Percentiles rank a stretch among this genome's conserved stretches.
phyloP scores from a whole-genome alignment of 2,888 invertebrate species.

The Anticlea derivata region DNA sequence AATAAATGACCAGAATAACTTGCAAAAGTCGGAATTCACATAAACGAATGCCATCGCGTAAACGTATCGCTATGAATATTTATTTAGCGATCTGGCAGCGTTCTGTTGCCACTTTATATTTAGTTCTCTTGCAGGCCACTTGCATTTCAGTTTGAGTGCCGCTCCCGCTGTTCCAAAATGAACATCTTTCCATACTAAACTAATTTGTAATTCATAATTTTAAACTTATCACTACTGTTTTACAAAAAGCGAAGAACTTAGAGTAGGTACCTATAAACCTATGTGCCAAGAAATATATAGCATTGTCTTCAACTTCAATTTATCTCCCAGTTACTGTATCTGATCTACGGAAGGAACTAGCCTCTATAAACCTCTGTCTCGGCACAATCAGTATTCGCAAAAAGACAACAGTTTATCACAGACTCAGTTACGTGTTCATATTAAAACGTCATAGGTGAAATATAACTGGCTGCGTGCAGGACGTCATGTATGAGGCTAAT shows the following conservation, averaged over 20 bases:
- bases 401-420: slow-evolving; percentile 27
- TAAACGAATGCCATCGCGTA: slow-evolving; percentile 16
- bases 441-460: slow-evolving; percentile 40
- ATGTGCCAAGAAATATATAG: no score
- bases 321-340: neutral
- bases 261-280: no score
- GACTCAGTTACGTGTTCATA: slow-evolving; percentile 34
- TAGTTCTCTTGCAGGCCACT: slow-evolving; percentile 23
- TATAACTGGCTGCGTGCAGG: slow-evolving; percentile 53
- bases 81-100: slow-evolving; percentile 23
- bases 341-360: neutral
- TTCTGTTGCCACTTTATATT: slow-evolving; percentile 25
- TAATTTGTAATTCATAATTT: slow-evolving; percentile 3
- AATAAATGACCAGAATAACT: neutral
- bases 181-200: slow-evolving; percentile 9
- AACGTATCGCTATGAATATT: slow-evolving; percentile 25
- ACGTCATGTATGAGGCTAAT: slow-evolving; percentile 73
- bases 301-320: no score
- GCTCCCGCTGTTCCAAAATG: slow-evolving; percentile 4
- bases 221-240: slow-evolving; percentile 1
- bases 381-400: slow-evolving; percentile 13
- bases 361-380: neutral
- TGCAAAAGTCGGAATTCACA: neutral
- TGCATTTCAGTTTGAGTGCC: slow-evolving; percentile 12
- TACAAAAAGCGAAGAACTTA: no score